phyloP scores from a whole-genome alignment of 1,140 invertebrate species.

The Anthonomus grandis region DNA sequence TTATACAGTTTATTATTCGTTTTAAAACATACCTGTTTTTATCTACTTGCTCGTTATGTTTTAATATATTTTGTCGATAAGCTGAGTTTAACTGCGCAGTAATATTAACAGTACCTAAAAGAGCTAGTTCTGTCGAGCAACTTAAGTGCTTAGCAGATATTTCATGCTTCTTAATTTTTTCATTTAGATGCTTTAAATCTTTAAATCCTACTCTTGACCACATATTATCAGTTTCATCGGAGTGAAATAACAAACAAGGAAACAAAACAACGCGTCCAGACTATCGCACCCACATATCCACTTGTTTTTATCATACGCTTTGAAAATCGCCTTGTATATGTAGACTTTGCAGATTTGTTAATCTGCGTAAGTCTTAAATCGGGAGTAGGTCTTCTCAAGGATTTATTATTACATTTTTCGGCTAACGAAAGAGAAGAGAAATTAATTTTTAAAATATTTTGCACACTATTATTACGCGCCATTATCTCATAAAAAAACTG shows the following conservation, averaged over 20 bases:
- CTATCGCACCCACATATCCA: slow-evolving; percentile 13
- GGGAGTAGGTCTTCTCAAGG: background rate
- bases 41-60: slow-evolving; percentile 15
- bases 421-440: background rate
- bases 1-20: slow-evolving; percentile 19
- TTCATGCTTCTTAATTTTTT: slow-evolving; percentile 13
- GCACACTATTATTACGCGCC: background rate
- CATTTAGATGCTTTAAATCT: no score
- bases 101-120: slow-evolving; percentile 1
- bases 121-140: background rate
- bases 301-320: background rate
- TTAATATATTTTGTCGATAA: slow-evolving; percentile 5
- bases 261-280: slow-evolving; percentile 21
- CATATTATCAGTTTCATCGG: background rate
- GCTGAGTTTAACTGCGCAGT: slow-evolving; percentile 4
- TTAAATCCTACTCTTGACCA: slow-evolving; percentile 3
- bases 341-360: background rate
- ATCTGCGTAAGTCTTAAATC: background rate
- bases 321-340: background rate
- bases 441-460: background rate
- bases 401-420: background rate
- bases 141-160: slow-evolving; percentile 5
- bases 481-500: no score
- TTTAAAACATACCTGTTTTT: slow-evolving; percentile 24
- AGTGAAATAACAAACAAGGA: slow-evolving; percentile 17